A percentile compares a stretch with the other conserved stretches of the same genome.
Evolutionary conservation across 2,888 invertebrate genomes (phyloP).

Genomic region (Entomobrya proxima): DNA sequence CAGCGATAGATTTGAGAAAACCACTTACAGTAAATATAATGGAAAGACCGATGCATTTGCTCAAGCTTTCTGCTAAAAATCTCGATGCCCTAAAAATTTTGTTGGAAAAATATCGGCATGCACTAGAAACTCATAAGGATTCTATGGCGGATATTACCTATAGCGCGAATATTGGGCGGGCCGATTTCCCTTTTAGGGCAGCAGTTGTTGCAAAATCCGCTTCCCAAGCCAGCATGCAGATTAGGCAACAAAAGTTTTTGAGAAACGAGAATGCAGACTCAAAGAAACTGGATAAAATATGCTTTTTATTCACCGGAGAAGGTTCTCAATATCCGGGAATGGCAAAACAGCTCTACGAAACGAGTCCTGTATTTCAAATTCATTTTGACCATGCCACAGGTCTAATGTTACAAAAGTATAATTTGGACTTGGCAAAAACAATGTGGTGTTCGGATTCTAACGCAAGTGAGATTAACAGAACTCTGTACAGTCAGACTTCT

Average conservation of each 20-base stretch:
- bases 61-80: constrained; percentile 61
- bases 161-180: not conserved
- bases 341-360: constrained; percentile 46
- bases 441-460: constrained; percentile 29
- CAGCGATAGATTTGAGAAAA: not conserved
- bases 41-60: not conserved
- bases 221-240: not conserved
- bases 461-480: constrained; percentile 24
- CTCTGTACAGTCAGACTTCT: constrained; percentile 65
- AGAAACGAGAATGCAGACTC: not conserved
- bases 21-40: not conserved
- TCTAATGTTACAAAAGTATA: too few species aligned
- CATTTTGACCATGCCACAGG: too few species aligned
- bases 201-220: not conserved
- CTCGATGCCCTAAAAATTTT: not conserved
- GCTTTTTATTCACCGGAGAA: constrained; percentile 58
- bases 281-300: constrained; percentile 13
- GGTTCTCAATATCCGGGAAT: constrained; percentile 60
- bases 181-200: not conserved
- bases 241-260: not conserved
- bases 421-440: too few species aligned
- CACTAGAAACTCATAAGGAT: not conserved
- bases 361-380: constrained; percentile 52
- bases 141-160: not conserved
- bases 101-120: not conserved